Base-by-base conservation (phyloP, 2,888 invertebrate genomes). In the Parochlus steinenii region DNA sequence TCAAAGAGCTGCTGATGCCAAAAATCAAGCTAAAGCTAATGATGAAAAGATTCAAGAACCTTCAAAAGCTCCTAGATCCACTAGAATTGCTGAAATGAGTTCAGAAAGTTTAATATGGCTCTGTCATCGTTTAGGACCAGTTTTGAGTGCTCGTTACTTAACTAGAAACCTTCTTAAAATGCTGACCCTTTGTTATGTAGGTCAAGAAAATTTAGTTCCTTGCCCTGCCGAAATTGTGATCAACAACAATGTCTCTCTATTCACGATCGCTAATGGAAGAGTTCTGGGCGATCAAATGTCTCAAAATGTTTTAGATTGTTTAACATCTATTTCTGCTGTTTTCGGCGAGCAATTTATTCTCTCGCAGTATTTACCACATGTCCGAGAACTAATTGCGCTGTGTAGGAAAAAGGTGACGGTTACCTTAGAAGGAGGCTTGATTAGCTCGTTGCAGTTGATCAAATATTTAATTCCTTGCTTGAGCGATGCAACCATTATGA, bases 131-230 rank as follows among this genome's bases (percentile, higher is more conserved):
- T 61, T 97, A 12, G 97, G 97, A 0, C 95, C 97, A 0, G 86
- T 95, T 30, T 64, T 97, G 16, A 89, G 90, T 0, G 87, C 93
- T 25, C 74, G 85, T 45, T 80, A 86, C 61, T 65, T 97, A 18
- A 83, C 92, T 0, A 69, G 86, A 40, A 93, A 93, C 63, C 64
- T 98, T 43, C 63, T 97, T 8, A 74, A 92, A 49, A 92, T 97
- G 85, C 61, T 97, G 34, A 85, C 90, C 0, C 59, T 95, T 3
- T 97, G 95, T 56, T 97, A 92, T 53, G 75, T 86, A 15, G 87
- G 83, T 0, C 74, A 71, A 48, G 82, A 83, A 42, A 82, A 80
- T 53, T 60, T 83, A 18, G 56, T 65, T 26, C 61, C 66, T 1
- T 54, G 60, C 41, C 33, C 43, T 2, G 46, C 44, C n/a, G 5